These are phyloP conservation scores for Helicolenus hilgendorfi DNA, from an alignment of 2,797 vertebrate genomes.

Conservation along the genomic window DNA sequence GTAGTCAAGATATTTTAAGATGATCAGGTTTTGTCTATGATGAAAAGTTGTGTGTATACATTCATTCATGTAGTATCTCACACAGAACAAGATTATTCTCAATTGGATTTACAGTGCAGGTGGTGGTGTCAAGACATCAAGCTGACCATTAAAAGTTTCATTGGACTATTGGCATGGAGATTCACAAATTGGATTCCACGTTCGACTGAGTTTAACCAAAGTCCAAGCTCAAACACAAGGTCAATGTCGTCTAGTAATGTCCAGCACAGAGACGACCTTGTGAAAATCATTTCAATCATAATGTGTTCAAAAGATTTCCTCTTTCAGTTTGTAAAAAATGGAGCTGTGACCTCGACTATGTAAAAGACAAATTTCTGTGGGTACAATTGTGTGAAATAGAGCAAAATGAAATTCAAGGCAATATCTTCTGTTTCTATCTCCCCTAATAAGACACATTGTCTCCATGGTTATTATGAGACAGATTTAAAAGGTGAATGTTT, in stretches of 20 bases:
- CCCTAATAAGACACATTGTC: constrained; percentile 46
- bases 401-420: constrained; percentile 17
- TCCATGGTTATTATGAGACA: constrained; percentile 53
- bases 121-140: not conserved
- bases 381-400: not conserved
- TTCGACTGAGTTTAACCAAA: constrained; percentile 15
- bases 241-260: not conserved
- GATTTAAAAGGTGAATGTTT: constrained; percentile 76
- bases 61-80: not conserved
- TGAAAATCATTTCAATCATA: constrained; percentile 18
- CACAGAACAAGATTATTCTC: not conserved
- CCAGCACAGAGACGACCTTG: not conserved
- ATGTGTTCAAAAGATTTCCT: constrained; percentile 13
- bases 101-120: not conserved
- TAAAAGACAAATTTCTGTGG: not conserved
- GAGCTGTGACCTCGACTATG: not conserved
- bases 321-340: not conserved
- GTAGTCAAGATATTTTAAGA: not conserved
- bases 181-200: constrained; percentile 3
- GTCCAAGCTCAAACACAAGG: constrained; percentile 16
- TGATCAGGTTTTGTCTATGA: not conserved
- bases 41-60: not conserved
- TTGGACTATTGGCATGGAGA: constrained; percentile 10
- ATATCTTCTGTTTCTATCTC: constrained; percentile 25
- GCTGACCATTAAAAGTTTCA: not conserved